Conservation (phyloP, 2,113 vertebrate species). For the Psettodes erumei region DNA sequence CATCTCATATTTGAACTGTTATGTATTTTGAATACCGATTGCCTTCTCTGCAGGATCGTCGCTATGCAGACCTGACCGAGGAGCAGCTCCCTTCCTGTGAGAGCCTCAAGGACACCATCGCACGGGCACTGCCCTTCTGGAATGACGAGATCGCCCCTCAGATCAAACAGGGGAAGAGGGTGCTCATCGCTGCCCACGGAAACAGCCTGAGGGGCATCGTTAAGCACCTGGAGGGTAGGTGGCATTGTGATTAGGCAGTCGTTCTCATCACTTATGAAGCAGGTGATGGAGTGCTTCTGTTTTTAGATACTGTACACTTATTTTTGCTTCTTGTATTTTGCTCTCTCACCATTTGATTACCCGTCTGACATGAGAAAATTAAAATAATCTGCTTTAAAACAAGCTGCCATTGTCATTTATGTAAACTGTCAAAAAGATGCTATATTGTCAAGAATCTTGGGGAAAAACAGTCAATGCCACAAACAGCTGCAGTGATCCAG, state of each 20-base stretch:
- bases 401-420: neutral
- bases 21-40: neutral
- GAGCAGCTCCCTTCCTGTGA: slow-evolving; percentile 90
- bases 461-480: neutral
- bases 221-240: slow-evolving; percentile 88
- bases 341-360: no score
- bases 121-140: slow-evolving; percentile 92
- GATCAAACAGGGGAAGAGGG: slow-evolving; percentile 90
- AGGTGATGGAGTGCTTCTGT: neutral
- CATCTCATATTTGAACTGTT: neutral
- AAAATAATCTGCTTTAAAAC: neutral
- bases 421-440: neutral
- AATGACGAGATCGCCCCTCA: slow-evolving; percentile 89
- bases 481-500: neutral
- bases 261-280: neutral
- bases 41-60: slow-evolving; percentile 82
- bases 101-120: slow-evolving; percentile 94
- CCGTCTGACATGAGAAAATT: neutral
- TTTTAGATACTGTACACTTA: neutral
- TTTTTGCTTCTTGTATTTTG: no score
- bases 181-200: slow-evolving; percentile 92
- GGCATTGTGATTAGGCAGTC: neutral
- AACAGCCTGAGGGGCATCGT: slow-evolving; percentile 94
- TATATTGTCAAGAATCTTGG: neutral
- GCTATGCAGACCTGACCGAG: slow-evolving; percentile 84